Evolutionary conservation across 1,140 invertebrate species (phyloP).

Genomic region (Argopecten irradians): DNA sequence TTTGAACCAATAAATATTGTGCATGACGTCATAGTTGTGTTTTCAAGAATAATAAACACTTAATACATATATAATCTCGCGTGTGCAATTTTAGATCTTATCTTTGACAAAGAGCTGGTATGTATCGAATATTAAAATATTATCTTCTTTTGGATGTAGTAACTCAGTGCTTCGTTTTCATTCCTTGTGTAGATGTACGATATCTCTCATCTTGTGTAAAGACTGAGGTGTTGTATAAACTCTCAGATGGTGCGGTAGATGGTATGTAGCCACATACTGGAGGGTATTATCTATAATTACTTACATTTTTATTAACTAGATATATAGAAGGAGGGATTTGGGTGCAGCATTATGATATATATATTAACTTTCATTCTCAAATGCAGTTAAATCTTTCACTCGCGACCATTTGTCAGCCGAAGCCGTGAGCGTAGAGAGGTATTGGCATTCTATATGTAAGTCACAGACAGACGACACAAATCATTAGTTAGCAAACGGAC

Average conservation of each 20-base stretch:
- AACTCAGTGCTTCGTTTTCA: background rate
- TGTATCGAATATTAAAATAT: background rate
- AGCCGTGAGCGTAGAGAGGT: background rate
- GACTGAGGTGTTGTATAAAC: background rate
- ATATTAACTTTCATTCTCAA: background rate
- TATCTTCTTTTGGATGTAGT: background rate
- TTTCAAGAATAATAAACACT: background rate
- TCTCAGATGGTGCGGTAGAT: background rate
- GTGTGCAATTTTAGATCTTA: background rate
- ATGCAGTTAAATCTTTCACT: background rate
- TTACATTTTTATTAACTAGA: background rate
- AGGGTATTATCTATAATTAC: background rate
- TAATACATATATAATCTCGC: too few relatives aligned
- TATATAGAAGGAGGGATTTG: background rate
- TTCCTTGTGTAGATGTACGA: background rate
- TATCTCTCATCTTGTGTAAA: background rate
- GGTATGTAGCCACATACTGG: background rate
- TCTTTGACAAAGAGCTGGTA: background rate
- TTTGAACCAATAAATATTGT: background rate
- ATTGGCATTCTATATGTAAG: background rate
- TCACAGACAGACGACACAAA: background rate
- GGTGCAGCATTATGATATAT: background rate
- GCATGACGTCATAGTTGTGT: background rate
- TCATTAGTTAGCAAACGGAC: background rate
- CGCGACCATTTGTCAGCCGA: background rate